Evolutionary conservation across 2,113 vertebrate genomes (phyloP).

Genomic region (Pantherophis guttatus): DNA sequence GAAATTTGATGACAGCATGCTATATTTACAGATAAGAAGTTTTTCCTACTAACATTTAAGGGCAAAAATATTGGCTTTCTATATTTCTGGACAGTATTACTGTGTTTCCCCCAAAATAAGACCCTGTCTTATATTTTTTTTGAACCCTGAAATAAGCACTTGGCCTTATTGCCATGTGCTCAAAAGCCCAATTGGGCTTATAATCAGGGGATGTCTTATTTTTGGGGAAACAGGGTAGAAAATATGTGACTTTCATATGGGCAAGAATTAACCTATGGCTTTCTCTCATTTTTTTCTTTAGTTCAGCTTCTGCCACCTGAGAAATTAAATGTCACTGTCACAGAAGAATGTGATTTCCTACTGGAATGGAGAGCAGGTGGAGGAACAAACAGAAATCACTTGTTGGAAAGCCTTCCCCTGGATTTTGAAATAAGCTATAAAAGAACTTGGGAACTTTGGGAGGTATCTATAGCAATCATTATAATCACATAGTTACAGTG

Average conservation of each 20-base stretch:
- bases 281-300: slow-evolving; percentile 34
- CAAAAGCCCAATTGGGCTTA: too few species aligned
- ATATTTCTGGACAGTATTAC: background rate
- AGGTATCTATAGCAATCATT: slow-evolving; percentile 59
- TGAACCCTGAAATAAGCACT: too few species aligned
- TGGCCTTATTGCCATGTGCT: too few species aligned
- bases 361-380: slow-evolving; percentile 58
- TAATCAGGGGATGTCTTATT: too few species aligned
- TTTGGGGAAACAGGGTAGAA: background rate
- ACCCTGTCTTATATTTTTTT: too few species aligned
- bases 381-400: slow-evolving; percentile 2
- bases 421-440: slow-evolving; percentile 70
- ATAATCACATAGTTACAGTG: background rate
- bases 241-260: background rate
- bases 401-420: slow-evolving; percentile 26
- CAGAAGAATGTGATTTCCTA: slow-evolving; percentile 34
- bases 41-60: background rate
- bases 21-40: background rate
- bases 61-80: background rate
- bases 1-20: background rate
- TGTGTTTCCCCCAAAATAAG: too few species aligned
- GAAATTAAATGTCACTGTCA: slow-evolving; percentile 39
- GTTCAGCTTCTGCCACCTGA: slow-evolving; percentile 63
- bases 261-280: background rate
- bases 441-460: slow-evolving; percentile 66